phyloP scores from a whole-genome alignment of 2,113 vertebrate species.

The Sturnus vulgaris region DNA sequence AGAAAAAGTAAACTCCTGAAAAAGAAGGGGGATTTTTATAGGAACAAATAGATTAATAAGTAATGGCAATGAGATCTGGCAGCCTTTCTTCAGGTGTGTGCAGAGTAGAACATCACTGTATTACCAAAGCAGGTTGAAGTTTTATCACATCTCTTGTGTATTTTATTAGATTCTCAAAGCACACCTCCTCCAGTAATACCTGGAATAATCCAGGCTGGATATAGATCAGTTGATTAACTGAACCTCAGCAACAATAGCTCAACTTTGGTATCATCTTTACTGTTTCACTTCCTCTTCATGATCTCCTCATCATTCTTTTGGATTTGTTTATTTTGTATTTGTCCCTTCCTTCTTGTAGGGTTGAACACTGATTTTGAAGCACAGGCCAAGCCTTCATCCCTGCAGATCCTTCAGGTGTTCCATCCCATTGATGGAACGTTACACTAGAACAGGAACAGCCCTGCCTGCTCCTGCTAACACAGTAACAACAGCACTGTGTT shows the following conservation, averaged over 20 bases:
- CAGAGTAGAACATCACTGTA: neutral
- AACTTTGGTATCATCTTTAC: neutral
- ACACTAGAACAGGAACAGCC: neutral
- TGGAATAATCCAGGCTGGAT: slow-evolving; percentile 9
- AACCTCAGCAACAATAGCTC: slow-evolving; percentile 2
- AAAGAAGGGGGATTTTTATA: neutral
- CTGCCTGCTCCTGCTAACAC: neutral
- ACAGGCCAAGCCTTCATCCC: neutral
- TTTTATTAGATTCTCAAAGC: neutral
- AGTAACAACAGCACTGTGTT: neutral
- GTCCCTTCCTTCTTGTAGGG: neutral
- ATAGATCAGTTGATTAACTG: slow-evolving; percentile 1
- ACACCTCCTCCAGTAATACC: neutral
- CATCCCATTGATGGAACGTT: neutral
- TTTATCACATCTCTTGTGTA: neutral
- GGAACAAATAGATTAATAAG: slow-evolving; percentile 48
- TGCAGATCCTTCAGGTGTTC: neutral
- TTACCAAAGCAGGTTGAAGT: slow-evolving; percentile 19
- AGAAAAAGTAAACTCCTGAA: slow-evolving; percentile 24
- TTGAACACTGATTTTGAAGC: neutral
- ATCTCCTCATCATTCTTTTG: neutral
- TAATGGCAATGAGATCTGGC: neutral
- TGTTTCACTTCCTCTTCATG: neutral
- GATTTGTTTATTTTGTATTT: neutral
- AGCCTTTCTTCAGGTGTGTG: slow-evolving; percentile 6